These are phyloP conservation scores for Oasisia sp. DNA, from an alignment of 2,888 invertebrate genomes.

Conservation along the genomic window DNA sequence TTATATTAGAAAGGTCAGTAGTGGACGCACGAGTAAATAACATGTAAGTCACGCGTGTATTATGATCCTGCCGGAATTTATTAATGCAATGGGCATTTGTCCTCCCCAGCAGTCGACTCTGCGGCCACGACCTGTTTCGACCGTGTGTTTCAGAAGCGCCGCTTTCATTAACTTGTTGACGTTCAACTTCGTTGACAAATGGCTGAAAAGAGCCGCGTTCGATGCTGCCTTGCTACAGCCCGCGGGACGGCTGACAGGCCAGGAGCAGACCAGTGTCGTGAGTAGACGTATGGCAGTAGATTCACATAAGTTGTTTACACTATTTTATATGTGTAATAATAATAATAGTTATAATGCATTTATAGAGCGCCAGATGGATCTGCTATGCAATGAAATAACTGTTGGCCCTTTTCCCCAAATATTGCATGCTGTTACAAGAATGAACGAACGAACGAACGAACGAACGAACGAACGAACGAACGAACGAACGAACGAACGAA, in stretches of 20 bases:
- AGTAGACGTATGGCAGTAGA: not conserved
- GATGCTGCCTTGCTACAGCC: not conserved
- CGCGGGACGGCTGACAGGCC: not conserved
- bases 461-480: no score
- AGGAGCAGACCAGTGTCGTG: not conserved
- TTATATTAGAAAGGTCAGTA: not conserved
- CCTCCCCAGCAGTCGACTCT: not conserved
- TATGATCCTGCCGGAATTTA: not conserved
- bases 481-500: no score
- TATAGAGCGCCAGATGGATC: no score
- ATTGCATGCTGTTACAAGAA: no score
- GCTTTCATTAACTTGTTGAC: conserved; percentile 3
- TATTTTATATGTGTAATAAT: no score
- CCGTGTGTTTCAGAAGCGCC: not conserved
- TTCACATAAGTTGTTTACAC: not conserved
- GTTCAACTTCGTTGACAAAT: not conserved
- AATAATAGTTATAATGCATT: no score
- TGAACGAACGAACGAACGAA: no score
- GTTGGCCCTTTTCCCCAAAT: no score
- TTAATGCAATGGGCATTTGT: not conserved
- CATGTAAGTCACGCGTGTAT: not conserved
- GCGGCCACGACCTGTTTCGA: not conserved
- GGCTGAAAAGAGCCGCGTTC: not conserved
- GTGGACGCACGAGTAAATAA: not conserved
- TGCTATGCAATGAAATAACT: no score